Conservation (phyloP, 2,797 vertebrate genomes). For the Avahi laniger region DNA sequence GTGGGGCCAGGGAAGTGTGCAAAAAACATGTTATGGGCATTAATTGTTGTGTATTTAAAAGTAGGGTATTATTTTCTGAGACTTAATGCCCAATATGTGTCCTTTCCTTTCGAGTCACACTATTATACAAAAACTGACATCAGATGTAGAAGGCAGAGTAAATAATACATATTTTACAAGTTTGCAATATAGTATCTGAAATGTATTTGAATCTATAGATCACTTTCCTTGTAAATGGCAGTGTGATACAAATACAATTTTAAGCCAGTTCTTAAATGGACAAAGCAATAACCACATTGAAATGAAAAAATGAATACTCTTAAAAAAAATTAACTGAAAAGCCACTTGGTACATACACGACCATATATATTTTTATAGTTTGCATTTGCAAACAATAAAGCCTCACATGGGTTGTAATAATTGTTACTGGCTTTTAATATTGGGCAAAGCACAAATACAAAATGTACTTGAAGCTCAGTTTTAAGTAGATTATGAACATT, state of each 20-base stretch:
- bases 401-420: constrained; percentile 77
- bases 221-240: constrained; percentile 71
- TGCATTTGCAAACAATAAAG: constrained; percentile 79
- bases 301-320: constrained; percentile 30
- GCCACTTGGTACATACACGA: constrained; percentile 32
- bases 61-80: neutral
- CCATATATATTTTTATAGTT: constrained; percentile 80
- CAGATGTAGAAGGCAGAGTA: neutral
- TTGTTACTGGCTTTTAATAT: constrained; percentile 86
- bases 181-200: constrained; percentile 70
- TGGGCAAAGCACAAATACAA: constrained; percentile 94
- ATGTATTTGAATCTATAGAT: constrained; percentile 77
- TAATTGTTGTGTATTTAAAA: constrained; percentile 47
- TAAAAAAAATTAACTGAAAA: constrained; percentile 59
- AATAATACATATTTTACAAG: neutral
- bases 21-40: neutral
- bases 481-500: constrained; percentile 99
- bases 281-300: constrained; percentile 65
- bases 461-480: constrained; percentile 96
- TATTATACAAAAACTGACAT: constrained; percentile 12
- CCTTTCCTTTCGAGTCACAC: neutral
- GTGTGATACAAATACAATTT: constrained; percentile 69
- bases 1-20: neutral
- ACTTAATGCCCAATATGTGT: neutral
- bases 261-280: constrained; percentile 68